Evolutionary conservation across 2,797 vertebrate species (phyloP), one percentile per base, ranked within the genome.

Genomic region (Labroides dimidiatus): DNA sequence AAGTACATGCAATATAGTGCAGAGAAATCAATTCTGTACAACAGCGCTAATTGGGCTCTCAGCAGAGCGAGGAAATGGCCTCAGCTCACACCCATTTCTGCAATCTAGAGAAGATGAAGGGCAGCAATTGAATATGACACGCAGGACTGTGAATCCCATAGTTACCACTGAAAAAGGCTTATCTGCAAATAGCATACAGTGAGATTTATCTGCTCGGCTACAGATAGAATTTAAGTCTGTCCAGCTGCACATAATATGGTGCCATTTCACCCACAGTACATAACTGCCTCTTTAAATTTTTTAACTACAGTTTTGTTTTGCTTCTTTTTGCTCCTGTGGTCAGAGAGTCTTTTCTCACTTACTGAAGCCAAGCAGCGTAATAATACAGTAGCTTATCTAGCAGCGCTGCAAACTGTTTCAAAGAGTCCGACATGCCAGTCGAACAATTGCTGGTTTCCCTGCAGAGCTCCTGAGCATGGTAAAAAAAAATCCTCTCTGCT

Each of bases 41-140:
- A 55, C 59, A 5, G 60, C 24, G 43, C 71, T 87, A 89, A 91
- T 80, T 88, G 82, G 84, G 74, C 78, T 79, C 77, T 77, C 75
- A 64, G 75, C 64, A 64, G 77, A 82, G 48, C 20, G 63, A n/a
- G 70, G 53, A 78, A 82, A 82, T 49, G 48, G 70, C 50, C 71
- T 78, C 33, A 62, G 70, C 59, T 81, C 58, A 41, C 51, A 74
- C 64, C 64, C 23, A 17, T 63, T 85, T 75, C 62, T 37, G 62
- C 56, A 74, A 70, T 23, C 51, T 55, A 16, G 27, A 15, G 23
- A 85, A 67, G 79, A 78, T 60, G 53, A 80, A 57, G 64, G 57
- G 60, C n/a, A 73, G 58, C 72, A 77, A 75, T 56, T 55, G 14
- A 37, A 87, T 58, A 50, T 72, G 76, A 82, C 75, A 57, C 11